Base-by-base conservation (phyloP, 2,797 vertebrate genomes). In the Adrianichthys oophorus region DNA sequence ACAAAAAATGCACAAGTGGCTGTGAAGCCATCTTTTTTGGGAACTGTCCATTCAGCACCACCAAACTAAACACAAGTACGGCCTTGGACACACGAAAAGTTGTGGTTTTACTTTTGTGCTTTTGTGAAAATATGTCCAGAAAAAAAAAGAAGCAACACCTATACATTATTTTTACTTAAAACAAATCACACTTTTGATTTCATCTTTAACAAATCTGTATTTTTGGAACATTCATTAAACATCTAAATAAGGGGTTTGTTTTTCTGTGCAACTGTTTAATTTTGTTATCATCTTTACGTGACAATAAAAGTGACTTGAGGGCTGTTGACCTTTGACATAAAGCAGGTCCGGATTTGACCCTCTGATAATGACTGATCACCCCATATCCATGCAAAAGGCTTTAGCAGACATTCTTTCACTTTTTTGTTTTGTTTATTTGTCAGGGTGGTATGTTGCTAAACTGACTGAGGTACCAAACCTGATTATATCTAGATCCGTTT, bases 41-140 rank as follows among this genome's bases (percentile, higher is more conserved):
- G 82, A 85, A 67, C 79, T 80, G 82, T 85, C 74, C 77, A 6
- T 69, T 85, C 83, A 85, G 78, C 72, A 80, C 79, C 79, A 78
- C 72, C 29, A 45, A 41, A 49, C 26, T 48, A 52, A 48, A 63
- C 15, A 37, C 18, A 56, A 51, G 29, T 5, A 8, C 18, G 17
- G 15, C 41, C 21, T 21, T 16, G 1, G 29, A 46, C 7, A 47
- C 6, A 42, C 59, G n/a, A 4, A 42, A 15, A 54, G n/a, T 6
- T 32, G 13, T 2, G 18, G 26, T 43, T 55, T 42, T 32, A 5
- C 29, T 15, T 59, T 44, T 10, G 29, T 19, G 10, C 46, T 23
- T 29, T n/a, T 54, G 1, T 8, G 44, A 44, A 51, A 18, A 51
- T 5, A 15, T 8, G 6, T 42, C 26, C 13, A 7, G 10, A 44